Percentiles rank a stretch among this genome's conserved stretches.
Conservation (phyloP, 2,888 invertebrate species). For the Ecdyonurus torrentis region DNA sequence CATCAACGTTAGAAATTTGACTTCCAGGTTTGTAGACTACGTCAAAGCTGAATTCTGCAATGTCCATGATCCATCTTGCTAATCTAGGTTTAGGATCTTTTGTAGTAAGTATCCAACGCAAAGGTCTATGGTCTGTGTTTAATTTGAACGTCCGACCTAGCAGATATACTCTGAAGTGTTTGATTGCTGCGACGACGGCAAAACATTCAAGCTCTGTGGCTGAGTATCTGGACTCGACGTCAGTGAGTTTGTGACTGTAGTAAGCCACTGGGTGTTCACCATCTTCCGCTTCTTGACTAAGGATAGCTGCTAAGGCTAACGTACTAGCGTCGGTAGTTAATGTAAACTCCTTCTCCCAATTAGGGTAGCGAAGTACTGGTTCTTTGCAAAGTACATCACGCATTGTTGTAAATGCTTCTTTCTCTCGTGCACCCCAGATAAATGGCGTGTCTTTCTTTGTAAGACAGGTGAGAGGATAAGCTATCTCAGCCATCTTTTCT, state of each 20-base stretch:
- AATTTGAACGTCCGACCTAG: too few relatives aligned
- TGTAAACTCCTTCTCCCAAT: background rate
- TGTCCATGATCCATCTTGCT: constrained; percentile 4
- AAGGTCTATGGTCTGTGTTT: background rate
- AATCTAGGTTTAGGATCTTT: background rate
- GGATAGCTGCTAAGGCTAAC: background rate
- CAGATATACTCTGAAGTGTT: too few relatives aligned
- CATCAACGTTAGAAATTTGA: constrained; percentile 1
- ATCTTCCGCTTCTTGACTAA: constrained; percentile 2
- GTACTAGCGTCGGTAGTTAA: background rate
- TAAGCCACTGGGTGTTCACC: constrained; percentile 2
- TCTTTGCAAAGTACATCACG: constrained; percentile 3
- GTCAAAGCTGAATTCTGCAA: constrained; percentile 4
- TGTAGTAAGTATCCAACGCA: background rate
- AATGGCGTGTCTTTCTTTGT: background rate
- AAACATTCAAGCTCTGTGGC: background rate
- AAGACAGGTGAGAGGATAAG: background rate
- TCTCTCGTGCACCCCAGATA: background rate
- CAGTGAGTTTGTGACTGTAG: background rate
- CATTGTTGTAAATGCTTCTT: background rate
- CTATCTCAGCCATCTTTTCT: too few relatives aligned
- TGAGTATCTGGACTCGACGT: background rate
- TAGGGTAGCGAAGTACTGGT: background rate
- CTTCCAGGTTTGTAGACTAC: background rate
- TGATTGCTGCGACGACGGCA: background rate